Percentiles rank a stretch among this genome's conserved stretches.
phyloP scores from a whole-genome alignment of 2,113 vertebrate genomes.

The Oreochromis aureus region DNA sequence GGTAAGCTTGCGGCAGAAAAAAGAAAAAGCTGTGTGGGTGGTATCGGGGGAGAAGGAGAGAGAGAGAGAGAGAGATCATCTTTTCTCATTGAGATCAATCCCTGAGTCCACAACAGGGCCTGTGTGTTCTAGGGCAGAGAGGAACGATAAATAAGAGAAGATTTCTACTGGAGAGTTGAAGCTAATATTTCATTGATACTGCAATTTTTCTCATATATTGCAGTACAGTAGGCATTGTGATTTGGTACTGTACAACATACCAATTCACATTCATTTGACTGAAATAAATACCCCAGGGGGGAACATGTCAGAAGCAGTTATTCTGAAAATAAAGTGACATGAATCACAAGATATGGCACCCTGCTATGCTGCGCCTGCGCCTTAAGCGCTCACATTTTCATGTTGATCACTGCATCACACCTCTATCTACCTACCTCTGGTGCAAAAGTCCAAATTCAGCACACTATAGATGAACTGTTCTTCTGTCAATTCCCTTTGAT shows the following conservation, averaged over 20 bases:
- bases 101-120: neutral
- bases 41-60: neutral
- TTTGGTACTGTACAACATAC: neutral
- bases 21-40: neutral
- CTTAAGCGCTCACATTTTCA: neutral
- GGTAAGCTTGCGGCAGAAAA: neutral
- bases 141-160: neutral
- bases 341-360: neutral
- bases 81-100: constrained; percentile 18
- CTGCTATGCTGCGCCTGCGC: neutral
- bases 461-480: neutral
- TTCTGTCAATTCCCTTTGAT: neutral
- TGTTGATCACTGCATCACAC: neutral
- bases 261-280: constrained; percentile 16
- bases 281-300: constrained; percentile 1
- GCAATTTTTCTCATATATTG: neutral
- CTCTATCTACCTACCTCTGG: neutral
- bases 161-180: neutral
- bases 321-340: neutral
- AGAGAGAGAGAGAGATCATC: neutral
- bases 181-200: neutral
- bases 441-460: neutral
- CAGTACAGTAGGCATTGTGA: neutral
- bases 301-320: constrained; percentile 20
- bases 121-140: neutral